A percentile compares a stretch with the other conserved stretches of the same genome.
Conservation (phyloP, 2,113 vertebrate genomes). For the Nycticebus coucang region DNA sequence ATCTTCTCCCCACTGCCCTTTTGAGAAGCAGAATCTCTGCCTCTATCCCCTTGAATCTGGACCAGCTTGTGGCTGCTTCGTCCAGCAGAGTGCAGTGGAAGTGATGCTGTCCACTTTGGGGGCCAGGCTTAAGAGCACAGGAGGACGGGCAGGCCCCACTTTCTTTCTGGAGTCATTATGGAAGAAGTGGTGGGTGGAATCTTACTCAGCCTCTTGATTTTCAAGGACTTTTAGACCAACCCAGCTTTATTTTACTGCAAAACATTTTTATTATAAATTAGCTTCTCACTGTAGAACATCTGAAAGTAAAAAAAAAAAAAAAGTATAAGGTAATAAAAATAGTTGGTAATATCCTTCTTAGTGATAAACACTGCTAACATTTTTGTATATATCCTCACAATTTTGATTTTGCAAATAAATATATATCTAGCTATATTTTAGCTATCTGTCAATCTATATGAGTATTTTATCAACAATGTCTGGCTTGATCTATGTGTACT, state of each 20-base stretch:
- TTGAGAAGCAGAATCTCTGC: neutral
- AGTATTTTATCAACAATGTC: constrained; percentile 11
- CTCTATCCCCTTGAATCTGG: neutral
- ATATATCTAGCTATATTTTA: neutral
- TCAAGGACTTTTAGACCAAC: neutral
- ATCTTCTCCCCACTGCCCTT: neutral
- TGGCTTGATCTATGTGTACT: constrained; percentile 35
- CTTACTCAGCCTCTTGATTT: neutral
- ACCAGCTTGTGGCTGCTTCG: neutral
- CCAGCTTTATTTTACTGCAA: neutral
- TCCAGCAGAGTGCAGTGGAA: neutral
- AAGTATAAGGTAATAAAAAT: neutral
- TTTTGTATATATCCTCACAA: neutral
- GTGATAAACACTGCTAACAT: neutral
- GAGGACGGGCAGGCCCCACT: neutral
- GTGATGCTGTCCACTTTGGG: neutral
- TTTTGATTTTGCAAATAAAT: constrained; percentile 18
- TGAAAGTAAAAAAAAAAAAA: neutral
- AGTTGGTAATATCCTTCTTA: neutral
- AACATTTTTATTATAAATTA: neutral
- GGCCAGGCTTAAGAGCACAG: neutral
- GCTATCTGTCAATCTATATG: neutral
- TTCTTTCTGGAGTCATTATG: neutral
- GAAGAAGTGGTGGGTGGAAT: neutral
- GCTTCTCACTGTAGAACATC: neutral